These are phyloP conservation scores for Urosaurus nigricauda DNA, from an alignment of 2,797 vertebrate species.

Conservation along the genomic window DNA sequence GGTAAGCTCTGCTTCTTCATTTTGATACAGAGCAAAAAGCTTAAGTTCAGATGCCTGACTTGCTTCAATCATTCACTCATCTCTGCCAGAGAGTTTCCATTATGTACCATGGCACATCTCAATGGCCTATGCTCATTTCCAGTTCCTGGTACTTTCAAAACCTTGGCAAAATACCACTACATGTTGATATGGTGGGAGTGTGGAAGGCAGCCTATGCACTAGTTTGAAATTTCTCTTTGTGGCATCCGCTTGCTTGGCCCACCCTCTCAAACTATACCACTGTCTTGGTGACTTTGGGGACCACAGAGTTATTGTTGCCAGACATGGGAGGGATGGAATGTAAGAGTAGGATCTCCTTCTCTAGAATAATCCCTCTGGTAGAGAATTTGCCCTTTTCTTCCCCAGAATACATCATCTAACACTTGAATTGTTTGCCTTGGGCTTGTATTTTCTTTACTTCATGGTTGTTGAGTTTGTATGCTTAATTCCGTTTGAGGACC, in stretches of 20 bases:
- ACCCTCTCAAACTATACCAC: background rate
- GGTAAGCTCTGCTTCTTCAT: background rate
- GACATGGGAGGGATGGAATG: background rate
- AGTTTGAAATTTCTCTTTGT: background rate
- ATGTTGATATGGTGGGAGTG: background rate
- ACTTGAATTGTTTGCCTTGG: conserved; percentile 10
- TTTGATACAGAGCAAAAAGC: background rate
- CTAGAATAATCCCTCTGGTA: background rate
- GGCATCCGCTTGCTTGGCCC: background rate
- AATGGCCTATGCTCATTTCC: background rate
- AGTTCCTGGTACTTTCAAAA: background rate
- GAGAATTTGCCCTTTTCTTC: background rate
- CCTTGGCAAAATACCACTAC: background rate
- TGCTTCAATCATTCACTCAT: conserved; percentile 2
- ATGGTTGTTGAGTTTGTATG: conserved; percentile 2
- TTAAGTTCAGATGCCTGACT: background rate
- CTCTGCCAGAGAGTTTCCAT: background rate
- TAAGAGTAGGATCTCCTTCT: background rate
- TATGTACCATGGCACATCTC: background rate
- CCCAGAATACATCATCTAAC: background rate
- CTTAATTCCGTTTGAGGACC: conserved; percentile 13
- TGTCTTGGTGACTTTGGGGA: background rate
- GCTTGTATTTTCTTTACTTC: background rate
- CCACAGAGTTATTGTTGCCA: background rate
- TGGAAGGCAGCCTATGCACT: background rate